These are phyloP conservation scores for Protonemura montana DNA, from an alignment of 2,888 invertebrate genomes.

Conservation along the genomic window DNA sequence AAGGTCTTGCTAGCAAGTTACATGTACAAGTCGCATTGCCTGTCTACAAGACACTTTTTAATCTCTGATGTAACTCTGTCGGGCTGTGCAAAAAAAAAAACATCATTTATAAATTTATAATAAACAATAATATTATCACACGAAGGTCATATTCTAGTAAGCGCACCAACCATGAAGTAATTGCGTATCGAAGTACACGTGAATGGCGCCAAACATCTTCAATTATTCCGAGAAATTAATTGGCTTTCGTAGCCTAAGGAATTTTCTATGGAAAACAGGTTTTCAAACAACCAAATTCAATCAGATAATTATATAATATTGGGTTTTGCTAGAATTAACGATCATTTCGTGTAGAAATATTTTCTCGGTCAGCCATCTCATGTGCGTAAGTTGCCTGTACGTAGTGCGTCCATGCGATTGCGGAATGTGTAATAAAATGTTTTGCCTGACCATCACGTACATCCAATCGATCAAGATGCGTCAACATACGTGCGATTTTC, in stretches of 20 bases:
- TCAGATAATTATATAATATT: conserved; percentile 21
- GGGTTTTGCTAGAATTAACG: conserved; percentile 16
- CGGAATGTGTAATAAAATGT: not conserved
- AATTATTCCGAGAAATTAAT: conserved; percentile 37
- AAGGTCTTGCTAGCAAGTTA: not conserved
- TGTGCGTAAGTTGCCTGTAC: not conserved
- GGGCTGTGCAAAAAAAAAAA: not conserved
- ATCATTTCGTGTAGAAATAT: not conserved
- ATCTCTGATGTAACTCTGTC: conserved; percentile 5
- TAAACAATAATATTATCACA: not conserved
- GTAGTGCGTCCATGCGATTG: not conserved
- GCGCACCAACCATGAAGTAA: conserved; percentile 26
- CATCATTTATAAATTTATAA: not conserved
- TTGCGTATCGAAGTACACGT: not conserved
- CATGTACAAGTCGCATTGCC: not conserved
- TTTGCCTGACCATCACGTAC: not conserved
- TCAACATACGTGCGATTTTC: not conserved
- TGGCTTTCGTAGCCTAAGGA: conserved; percentile 32
- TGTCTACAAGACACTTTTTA: not conserved
- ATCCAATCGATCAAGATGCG: not conserved
- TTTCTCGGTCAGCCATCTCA: conserved; percentile 7
- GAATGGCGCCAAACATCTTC: conserved; percentile 31
- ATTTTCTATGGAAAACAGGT: conserved; percentile 24
- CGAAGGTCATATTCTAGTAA: conserved; percentile 15
- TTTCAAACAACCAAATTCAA: conserved; percentile 20